Conservation (phyloP, 2,797 vertebrate genomes). For the Macropodus opercularis region DNA sequence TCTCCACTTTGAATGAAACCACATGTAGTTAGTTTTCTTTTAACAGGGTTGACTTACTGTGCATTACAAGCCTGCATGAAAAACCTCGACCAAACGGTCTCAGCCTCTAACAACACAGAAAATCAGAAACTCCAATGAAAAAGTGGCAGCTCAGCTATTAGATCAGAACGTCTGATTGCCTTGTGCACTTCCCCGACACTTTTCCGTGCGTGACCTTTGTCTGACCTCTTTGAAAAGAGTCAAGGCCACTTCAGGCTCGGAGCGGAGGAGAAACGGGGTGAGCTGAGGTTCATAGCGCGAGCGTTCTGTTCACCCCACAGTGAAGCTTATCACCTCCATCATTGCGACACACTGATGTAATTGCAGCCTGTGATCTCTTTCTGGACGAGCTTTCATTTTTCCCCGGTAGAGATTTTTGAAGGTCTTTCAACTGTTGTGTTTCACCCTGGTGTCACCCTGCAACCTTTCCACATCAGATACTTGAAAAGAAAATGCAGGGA, state of each 20-base stretch:
- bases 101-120: conserved; percentile 27
- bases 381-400: conserved; percentile 75
- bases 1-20: conserved; percentile 35
- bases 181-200: conserved; percentile 68
- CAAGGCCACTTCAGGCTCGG: conserved; percentile 75
- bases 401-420: conserved; percentile 83
- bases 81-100: conserved; percentile 26
- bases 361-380: conserved; percentile 88
- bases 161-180: conserved; percentile 69
- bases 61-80: conserved; percentile 22
- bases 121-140: conserved; percentile 47
- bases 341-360: conserved; percentile 89
- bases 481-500: conserved; percentile 43
- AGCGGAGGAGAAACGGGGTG: conserved; percentile 53
- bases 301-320: conserved; percentile 73
- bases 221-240: conserved; percentile 86
- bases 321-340: conserved; percentile 87
- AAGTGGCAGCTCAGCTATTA: conserved; percentile 40
- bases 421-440: conserved; percentile 65
- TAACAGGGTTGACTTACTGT: conserved; percentile 14
- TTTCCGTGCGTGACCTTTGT: conserved; percentile 84
- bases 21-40: conserved; percentile 45
- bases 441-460: conserved; percentile 40
- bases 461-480: conserved; percentile 29
- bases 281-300: conserved; percentile 70